Evolutionary conservation across 2,113 vertebrate species (phyloP), one percentile per base, ranked within the genome.

Genomic region (Lasiurus cinereus): DNA sequence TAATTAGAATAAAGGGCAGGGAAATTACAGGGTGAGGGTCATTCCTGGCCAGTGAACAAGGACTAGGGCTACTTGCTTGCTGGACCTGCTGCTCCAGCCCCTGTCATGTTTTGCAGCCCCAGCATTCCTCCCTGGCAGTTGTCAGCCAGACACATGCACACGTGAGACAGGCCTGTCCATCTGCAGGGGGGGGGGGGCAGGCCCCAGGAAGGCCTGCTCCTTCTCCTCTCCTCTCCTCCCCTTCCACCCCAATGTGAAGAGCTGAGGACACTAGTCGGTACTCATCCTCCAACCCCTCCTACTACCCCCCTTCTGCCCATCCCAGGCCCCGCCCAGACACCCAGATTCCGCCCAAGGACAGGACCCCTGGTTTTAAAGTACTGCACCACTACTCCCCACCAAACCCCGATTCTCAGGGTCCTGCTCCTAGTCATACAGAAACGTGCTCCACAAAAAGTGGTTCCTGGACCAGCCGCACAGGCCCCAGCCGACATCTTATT

Each of bases 21-120:
- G 19, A 31, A 11, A n/a, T 11, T 29, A 11, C 36, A 4, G n/a
- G 5, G 1, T 1, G 19, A 19, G 3, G 7, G 39, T 0, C n/a
- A 4, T 33, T 46, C n/a, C 33, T 59, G 6, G 7, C 64, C 19
- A 11, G n/a, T 19, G 39, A 77, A 50, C 14, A 62, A 54, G 70
- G n/a, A 39, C 70, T 22, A 22, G 39, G 21, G n/a, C n/a, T 27
- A 21, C 48, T 27, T 69, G 36, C 70, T 27, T 72, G 33, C 50
- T 36, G 22, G 52, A 21, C 13, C 43, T 62, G 50, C 8, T 66
- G 33, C 10, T 24, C 9, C 33, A 48, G 48, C 29, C 50, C 31
- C 50, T 69, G 39, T 8, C 33, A 31, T 70, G 21, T 31, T n/a
- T 48, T 14, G 14, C 29, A 52, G 21, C 10, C 66, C 33, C 64